These are phyloP conservation scores for Xylophagus ater DNA, from an alignment of 2,888 invertebrate genomes.

Conservation along the genomic window DNA sequence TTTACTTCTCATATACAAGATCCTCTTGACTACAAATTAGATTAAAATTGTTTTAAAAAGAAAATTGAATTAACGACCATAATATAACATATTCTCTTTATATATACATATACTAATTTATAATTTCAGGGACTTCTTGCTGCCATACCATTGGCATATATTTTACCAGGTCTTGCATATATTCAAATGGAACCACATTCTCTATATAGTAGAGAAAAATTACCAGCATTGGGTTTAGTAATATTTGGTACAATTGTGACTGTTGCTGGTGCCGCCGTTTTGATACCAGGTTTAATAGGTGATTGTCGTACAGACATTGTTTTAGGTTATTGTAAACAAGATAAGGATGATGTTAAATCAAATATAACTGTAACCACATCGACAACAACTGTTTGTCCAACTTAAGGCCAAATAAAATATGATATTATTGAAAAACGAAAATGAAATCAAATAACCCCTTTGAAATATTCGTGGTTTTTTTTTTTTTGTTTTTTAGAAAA, in stretches of 20 bases:
- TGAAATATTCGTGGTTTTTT: too few species aligned
- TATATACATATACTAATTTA: background rate
- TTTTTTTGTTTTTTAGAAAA: too few species aligned
- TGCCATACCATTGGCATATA: conserved; percentile 71
- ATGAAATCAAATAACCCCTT: too few species aligned
- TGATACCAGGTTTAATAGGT: conserved; percentile 34
- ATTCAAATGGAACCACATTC: conserved; percentile 62
- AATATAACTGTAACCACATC: conserved; percentile 11
- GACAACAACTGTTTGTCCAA: conserved; percentile 6
- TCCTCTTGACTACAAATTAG: too few species aligned
- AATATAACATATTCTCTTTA: background rate
- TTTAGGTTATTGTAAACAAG: conserved; percentile 33
- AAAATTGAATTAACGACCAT: too few species aligned
- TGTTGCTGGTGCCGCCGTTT: conserved; percentile 33
- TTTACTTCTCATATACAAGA: too few species aligned
- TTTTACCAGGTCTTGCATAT: conserved; percentile 68
- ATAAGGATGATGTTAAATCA: background rate
- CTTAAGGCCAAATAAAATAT: conserved; percentile 4
- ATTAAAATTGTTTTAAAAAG: background rate
- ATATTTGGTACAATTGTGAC: conserved; percentile 49
- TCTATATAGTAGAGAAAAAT: conserved; percentile 52
- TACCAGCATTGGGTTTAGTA: conserved; percentile 58
- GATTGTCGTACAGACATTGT: conserved; percentile 38
- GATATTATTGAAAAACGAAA: too few species aligned
- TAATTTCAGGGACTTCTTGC: conserved; percentile 62